These are phyloP conservation scores for Phrynocephalus vlangalii DNA, from an alignment of 2,797 vertebrate species.

Conservation along the genomic window DNA sequence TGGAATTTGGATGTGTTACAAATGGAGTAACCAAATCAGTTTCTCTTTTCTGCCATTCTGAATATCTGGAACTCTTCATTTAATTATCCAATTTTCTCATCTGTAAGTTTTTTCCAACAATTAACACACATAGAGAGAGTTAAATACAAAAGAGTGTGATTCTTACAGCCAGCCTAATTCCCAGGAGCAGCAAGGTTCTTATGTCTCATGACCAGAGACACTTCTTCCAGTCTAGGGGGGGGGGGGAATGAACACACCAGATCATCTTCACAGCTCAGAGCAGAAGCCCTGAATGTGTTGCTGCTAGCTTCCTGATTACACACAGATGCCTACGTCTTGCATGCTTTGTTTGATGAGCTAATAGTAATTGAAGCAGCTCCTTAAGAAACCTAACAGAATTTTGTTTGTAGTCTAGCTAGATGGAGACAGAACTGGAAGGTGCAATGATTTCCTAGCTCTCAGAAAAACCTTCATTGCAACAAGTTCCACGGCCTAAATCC, in stretches of 20 bases:
- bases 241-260: neutral
- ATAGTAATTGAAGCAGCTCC: neutral
- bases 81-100: neutral
- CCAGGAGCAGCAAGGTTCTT: neutral
- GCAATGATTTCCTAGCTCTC: neutral
- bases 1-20: neutral
- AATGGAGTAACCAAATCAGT: neutral
- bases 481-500: neutral
- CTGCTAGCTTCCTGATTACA: neutral
- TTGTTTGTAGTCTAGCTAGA: neutral
- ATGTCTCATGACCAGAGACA: neutral
- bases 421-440: neutral
- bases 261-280: neutral
- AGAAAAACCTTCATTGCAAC: no score
- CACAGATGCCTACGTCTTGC: neutral
- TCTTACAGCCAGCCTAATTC: neutral
- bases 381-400: neutral
- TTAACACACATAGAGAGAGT: neutral
- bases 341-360: neutral
- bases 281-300: neutral
- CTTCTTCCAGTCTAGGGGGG: neutral
- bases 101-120: constrained; percentile 6
- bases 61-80: neutral
- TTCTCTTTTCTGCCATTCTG: neutral
- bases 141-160: neutral